These are phyloP conservation scores for Elysia chlorotica DNA, from an alignment of 1,140 invertebrate species.

Conservation along the genomic window DNA sequence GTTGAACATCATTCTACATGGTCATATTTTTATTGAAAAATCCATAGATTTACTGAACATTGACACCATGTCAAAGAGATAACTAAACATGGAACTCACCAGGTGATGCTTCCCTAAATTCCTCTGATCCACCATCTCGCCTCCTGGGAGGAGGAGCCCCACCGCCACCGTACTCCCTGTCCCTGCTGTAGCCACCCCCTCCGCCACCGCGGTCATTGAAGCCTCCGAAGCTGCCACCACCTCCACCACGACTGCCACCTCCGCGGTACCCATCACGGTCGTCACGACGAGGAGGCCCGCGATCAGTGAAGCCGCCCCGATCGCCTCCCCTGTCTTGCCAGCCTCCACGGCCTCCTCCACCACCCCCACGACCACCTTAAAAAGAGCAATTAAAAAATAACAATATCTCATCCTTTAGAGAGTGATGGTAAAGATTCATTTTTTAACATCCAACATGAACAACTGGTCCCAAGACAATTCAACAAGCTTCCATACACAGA, in stretches of 20 bases:
- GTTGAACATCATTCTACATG: too few species aligned
- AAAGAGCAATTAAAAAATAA: too few species aligned
- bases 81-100: too few species aligned
- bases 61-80: too few species aligned
- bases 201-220: conserved; percentile 22
- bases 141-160: conserved; percentile 30
- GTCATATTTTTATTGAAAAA: too few species aligned
- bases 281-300: conserved; percentile 11
- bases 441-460: too few species aligned
- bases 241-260: conserved; percentile 20
- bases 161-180: conserved; percentile 28
- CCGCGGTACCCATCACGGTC: conserved; percentile 19
- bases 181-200: conserved; percentile 21
- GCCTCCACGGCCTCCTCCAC: conserved; percentile 7
- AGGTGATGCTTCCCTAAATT: conserved; percentile 45
- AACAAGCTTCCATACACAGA: too few species aligned
- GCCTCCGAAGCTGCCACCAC: conserved; percentile 22
- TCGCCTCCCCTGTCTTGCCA: conserved; percentile 41
- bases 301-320: conserved; percentile 42
- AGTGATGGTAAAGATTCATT: too few species aligned
- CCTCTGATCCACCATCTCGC: conserved; percentile 22
- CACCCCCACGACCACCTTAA: conserved; percentile 6
- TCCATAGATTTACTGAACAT: too few species aligned
- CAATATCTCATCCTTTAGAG: too few species aligned
- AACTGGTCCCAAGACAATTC: too few species aligned